Evolutionary conservation across 2,888 invertebrate species (phyloP).

Genomic region (Chromoteleia sp.): DNA sequence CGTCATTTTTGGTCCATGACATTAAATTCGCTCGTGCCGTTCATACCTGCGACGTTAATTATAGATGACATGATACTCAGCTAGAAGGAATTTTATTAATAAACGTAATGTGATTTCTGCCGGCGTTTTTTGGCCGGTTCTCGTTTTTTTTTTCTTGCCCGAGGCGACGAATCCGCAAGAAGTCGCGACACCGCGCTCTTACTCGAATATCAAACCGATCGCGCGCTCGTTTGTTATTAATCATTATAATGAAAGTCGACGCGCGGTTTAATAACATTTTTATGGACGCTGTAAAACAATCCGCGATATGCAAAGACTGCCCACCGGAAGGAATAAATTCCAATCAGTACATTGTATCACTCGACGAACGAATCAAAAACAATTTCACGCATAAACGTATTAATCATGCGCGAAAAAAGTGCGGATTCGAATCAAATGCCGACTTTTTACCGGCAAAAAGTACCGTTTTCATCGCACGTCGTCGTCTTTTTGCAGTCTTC

Average conservation of each 20-base stretch:
- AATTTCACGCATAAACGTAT: constrained; percentile 53
- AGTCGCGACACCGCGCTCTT: neutral
- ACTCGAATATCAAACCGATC: neutral
- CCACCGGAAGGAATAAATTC: constrained; percentile 59
- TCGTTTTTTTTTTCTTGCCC: neutral
- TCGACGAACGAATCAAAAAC: constrained; percentile 38
- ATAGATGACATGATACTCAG: constrained; percentile 34
- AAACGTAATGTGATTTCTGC: constrained; percentile 11
- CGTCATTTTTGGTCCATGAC: too few species aligned
- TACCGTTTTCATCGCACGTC: constrained; percentile 23
- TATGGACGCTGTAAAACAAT: constrained; percentile 53
- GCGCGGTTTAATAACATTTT: constrained; percentile 49
- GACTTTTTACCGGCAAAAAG: constrained; percentile 23
- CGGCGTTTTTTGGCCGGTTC: constrained; percentile 10
- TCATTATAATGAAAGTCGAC: constrained; percentile 55
- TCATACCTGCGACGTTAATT: constrained; percentile 31
- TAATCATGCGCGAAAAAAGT: constrained; percentile 48
- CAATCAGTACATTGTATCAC: constrained; percentile 60
- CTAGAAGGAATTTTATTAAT: constrained; percentile 7
- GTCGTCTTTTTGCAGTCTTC: constrained; percentile 1
- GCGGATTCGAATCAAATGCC: constrained; percentile 32
- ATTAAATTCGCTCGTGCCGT: constrained; percentile 20
- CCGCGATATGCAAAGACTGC: constrained; percentile 23
- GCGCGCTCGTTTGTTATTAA: constrained; percentile 32
- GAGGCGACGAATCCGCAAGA: neutral